Evolutionary conservation across 1,140 invertebrate species (phyloP).

Genomic region (Lepidurus couesii): DNA sequence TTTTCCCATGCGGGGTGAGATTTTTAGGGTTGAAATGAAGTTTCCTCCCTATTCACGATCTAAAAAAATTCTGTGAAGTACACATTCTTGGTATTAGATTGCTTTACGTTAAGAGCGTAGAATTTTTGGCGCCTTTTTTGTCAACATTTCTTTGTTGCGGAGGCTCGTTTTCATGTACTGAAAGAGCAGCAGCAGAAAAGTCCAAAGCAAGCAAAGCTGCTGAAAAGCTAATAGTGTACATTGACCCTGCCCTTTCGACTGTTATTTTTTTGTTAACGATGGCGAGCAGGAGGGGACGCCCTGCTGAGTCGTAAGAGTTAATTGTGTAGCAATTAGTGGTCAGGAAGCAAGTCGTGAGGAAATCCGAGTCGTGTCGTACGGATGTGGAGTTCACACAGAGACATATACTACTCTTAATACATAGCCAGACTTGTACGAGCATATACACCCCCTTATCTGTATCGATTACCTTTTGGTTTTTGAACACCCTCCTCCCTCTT

Average conservation of each 20-base stretch:
- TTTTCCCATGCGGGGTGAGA: conserved; percentile 1
- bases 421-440: background rate
- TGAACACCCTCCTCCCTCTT: background rate
- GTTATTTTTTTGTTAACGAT: conserved; percentile 5
- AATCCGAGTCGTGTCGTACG: conserved; percentile 12
- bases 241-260: background rate
- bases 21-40: background rate
- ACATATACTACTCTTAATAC: conserved; percentile 23
- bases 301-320: conserved; percentile 2
- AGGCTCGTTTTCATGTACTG: background rate
- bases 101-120: no score
- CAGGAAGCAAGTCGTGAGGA: conserved; percentile 14
- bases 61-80: no score
- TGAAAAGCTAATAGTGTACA: conserved; percentile 22
- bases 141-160: no score
- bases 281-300: background rate
- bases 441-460: background rate
- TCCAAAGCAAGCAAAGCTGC: background rate
- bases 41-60: no score
- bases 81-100: no score
- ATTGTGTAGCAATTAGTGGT: conserved; percentile 22
- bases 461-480: conserved; percentile 26
- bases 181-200: background rate
- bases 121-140: no score
- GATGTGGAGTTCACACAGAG: conserved; percentile 16